A percentile compares a stretch with the other conserved stretches of the same genome.
Evolutionary conservation across 2,113 vertebrate genomes (phyloP).

Genomic region (Baryphthengus martii): DNA sequence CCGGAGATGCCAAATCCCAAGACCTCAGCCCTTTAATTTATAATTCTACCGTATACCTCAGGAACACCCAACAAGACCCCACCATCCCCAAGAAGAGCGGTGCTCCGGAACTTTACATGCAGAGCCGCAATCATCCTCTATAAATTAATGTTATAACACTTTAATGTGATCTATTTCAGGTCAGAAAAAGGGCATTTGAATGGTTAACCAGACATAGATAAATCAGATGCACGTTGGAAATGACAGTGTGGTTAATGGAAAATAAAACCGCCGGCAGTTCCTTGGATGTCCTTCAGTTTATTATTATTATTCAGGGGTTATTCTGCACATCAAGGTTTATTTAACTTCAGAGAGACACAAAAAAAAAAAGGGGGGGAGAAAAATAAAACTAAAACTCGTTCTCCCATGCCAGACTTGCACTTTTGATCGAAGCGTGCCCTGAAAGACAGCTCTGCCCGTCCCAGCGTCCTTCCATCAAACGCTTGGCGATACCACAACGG

Average conservation of each 20-base stretch:
- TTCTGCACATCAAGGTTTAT: constrained; percentile 21
- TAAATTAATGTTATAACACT: not conserved
- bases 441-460: not conserved
- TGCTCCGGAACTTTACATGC: not conserved
- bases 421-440: not conserved
- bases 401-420: not conserved
- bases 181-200: not conserved
- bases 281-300: not conserved
- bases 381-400: not conserved
- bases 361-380: not conserved
- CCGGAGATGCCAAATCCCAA: not conserved
- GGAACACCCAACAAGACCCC: not conserved
- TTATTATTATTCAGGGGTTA: not conserved
- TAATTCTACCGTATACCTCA: accelerated
- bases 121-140: constrained; percentile 1
- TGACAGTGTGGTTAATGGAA: not conserved
- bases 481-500: not conserved
- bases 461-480: not conserved
- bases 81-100: not conserved
- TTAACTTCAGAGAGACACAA: not conserved
- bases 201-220: not conserved
- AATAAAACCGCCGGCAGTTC: not conserved
- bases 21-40: not conserved
- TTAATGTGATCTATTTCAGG: not conserved
- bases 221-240: not conserved